Percentiles rank a stretch among this genome's conserved stretches.
Conservation (phyloP, 2,797 vertebrate genomes). For the Crenichthys baileyi region DNA sequence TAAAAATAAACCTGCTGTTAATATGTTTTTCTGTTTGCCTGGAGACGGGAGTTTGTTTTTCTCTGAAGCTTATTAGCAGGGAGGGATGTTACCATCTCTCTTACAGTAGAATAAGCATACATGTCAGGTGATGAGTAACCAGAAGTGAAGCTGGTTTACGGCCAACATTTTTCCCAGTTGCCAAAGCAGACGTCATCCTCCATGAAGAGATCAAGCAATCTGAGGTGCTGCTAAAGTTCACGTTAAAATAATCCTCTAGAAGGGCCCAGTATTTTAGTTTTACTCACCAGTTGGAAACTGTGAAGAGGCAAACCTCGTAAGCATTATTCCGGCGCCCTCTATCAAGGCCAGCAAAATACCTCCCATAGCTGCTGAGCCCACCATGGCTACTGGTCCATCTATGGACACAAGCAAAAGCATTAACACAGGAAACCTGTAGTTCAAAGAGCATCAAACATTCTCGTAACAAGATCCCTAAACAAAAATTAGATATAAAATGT, state of each 20-base stretch:
- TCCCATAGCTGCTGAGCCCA: conserved; percentile 96
- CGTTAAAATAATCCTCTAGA: background rate
- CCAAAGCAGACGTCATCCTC: conserved; percentile 14
- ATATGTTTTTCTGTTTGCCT: conserved; percentile 1
- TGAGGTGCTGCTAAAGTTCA: background rate
- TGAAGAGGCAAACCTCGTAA: conserved; percentile 93
- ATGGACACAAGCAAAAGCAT: conserved; percentile 7
- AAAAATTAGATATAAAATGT: background rate
- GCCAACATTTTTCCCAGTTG: background rate
- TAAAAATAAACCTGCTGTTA: background rate
- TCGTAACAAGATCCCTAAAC: background rate
- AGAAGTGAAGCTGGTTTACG: conserved; percentile 5
- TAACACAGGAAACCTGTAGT: background rate
- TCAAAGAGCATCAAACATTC: background rate
- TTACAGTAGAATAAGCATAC: conserved; percentile 19
- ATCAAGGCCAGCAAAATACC: conserved; percentile 95
- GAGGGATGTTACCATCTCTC: conserved; percentile 8
- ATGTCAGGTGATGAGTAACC: conserved; percentile 10
- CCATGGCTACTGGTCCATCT: conserved; percentile 97
- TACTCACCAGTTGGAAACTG: conserved; percentile 92
- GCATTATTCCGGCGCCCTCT: conserved; percentile 94
- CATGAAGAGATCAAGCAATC: background rate
- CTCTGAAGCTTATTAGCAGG: conserved; percentile 2
- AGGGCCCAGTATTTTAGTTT: background rate
- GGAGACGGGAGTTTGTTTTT: conserved; percentile 13